These are phyloP conservation scores for Cheiracanthium punctorium DNA, from an alignment of 2,888 invertebrate species.

Conservation along the genomic window DNA sequence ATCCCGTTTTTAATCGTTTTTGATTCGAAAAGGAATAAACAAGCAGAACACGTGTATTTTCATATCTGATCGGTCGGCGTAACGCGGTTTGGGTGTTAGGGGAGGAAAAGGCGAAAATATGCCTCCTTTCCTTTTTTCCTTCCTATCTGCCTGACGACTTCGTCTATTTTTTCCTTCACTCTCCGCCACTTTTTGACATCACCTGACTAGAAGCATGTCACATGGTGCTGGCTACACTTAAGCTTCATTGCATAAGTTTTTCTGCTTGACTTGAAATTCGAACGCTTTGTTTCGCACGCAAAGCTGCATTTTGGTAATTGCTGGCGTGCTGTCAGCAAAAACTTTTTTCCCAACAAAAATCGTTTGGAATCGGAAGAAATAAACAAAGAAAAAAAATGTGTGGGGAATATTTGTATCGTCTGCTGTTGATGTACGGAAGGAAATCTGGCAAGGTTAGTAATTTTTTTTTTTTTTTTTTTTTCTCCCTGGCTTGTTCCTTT, in stretches of 20 bases:
- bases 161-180: no score
- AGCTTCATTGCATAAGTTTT: conserved; percentile 40
- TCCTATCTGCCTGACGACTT: background rate
- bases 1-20: no score
- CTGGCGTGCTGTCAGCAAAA: background rate
- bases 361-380: no score
- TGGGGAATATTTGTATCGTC: conserved; percentile 41
- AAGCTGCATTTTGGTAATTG: background rate
- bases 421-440: conserved; percentile 21
- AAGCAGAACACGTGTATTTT: no score
- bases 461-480: background rate
- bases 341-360: no score
- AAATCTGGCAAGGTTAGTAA: conserved; percentile 44
- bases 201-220: conserved; percentile 57
- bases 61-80: background rate
- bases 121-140: background rate
- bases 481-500: background rate
- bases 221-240: conserved; percentile 21
- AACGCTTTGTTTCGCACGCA: background rate
- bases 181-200: conserved; percentile 7
- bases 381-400: no score
- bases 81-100: background rate
- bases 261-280: background rate
- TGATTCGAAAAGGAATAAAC: no score
- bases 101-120: background rate